Evolutionary conservation across 53 echinoderm and acorn worm genomes (phyloP).

Genomic region (Patiria pectinifera): DNA sequence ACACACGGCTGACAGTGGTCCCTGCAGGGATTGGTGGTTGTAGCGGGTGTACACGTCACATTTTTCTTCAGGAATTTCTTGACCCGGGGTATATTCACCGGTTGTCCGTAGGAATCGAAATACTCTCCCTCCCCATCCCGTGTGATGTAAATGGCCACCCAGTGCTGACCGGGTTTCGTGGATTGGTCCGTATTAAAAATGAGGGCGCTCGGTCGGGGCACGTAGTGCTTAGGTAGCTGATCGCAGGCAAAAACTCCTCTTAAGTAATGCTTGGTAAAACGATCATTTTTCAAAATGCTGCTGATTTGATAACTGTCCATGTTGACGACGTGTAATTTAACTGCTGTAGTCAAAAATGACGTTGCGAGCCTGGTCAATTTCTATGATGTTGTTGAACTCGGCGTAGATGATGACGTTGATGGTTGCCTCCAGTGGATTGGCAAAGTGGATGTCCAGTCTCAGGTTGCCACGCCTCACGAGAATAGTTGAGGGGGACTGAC

Average conservation of each 20-base stretch:
- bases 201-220: conserved; percentile 51
- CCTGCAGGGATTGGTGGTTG: conserved; percentile 57
- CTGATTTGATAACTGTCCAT: conserved; percentile 51
- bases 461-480: conserved; percentile 42
- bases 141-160: conserved; percentile 67
- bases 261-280: conserved; percentile 3
- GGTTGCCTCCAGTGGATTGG: conserved; percentile 25
- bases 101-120: conserved; percentile 76
- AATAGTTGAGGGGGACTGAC: too few relatives aligned
- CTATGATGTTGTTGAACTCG: conserved; percentile 60
- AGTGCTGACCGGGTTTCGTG: conserved; percentile 70
- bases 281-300: conserved; percentile 4
- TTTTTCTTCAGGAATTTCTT: conserved; percentile 23
- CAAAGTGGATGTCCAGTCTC: conserved; percentile 66
- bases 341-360: conserved; percentile 62
- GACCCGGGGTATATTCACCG: conserved; percentile 13
- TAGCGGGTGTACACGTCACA: not conserved
- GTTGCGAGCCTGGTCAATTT: conserved; percentile 66
- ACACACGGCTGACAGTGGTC: conserved; percentile 69
- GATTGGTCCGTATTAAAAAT: conserved; percentile 67
- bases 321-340: not conserved
- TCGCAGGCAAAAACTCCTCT: conserved; percentile 44
- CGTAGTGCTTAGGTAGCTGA: not conserved
- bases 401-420: conserved; percentile 66
- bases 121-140: conserved; percentile 57